Evolutionary conservation across 2,888 invertebrate genomes (phyloP).

Genomic region (Mechanitis mazaeus): DNA sequence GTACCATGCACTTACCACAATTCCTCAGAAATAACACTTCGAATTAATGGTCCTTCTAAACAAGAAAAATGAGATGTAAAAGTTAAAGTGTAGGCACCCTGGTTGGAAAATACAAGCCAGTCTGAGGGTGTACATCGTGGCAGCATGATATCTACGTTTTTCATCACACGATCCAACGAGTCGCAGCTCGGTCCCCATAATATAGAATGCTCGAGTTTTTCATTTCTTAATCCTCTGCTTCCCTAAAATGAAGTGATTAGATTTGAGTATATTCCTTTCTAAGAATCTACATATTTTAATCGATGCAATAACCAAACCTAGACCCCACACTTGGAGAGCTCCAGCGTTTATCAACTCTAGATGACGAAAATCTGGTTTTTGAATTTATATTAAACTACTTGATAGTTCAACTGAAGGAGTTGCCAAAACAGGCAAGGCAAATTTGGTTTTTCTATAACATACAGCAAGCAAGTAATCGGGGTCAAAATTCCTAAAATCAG

Average conservation of each 20-base stretch:
- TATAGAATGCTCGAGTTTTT: slow-evolving; percentile 10
- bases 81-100: slow-evolving; percentile 39
- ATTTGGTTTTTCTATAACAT: too few relatives aligned
- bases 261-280: too few relatives aligned
- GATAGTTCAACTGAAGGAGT: too few relatives aligned
- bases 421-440: too few relatives aligned
- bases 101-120: slow-evolving; percentile 39
- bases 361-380: too few relatives aligned
- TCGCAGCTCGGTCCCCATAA: slow-evolving; percentile 42
- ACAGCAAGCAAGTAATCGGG: too few relatives aligned
- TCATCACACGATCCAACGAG: slow-evolving; percentile 38
- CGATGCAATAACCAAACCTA: too few relatives aligned
- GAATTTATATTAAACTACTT: too few relatives aligned
- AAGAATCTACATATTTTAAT: too few relatives aligned
- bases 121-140: slow-evolving; percentile 36
- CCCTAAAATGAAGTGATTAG: not conserved
- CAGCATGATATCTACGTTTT: slow-evolving; percentile 30
- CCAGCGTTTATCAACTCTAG: too few relatives aligned
- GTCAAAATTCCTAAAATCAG: too few relatives aligned
- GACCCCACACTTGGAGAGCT: too few relatives aligned
- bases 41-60: slow-evolving; percentile 34
- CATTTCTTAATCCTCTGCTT: not conserved
- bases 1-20: slow-evolving; percentile 35
- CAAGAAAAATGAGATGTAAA: slow-evolving; percentile 38
- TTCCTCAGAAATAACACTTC: slow-evolving; percentile 37